These are phyloP conservation scores for Heliconius ismenius DNA, from an alignment of 2,888 invertebrate species.

Conservation along the genomic window DNA sequence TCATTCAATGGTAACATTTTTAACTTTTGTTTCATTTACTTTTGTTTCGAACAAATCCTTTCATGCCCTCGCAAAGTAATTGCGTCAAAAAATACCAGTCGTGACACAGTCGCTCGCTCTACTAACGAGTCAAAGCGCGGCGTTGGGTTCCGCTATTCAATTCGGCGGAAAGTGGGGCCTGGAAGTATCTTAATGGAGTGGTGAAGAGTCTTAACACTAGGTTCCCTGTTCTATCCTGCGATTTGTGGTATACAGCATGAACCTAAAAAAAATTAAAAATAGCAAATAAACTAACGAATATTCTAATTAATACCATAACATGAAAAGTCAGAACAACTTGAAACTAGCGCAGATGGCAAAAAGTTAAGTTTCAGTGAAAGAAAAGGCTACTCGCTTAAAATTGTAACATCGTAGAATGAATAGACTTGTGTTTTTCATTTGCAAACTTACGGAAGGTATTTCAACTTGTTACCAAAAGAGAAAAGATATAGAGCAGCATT, in stretches of 20 bases:
- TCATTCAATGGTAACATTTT: slow-evolving; percentile 14
- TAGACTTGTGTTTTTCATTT: slow-evolving; percentile 25
- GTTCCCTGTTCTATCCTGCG: no score
- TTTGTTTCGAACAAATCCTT: slow-evolving; percentile 11
- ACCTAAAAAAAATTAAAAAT: no score
- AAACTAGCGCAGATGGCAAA: slow-evolving; percentile 21
- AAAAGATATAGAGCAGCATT: slow-evolving; percentile 12
- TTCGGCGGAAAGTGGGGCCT: no score
- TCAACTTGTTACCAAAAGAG: slow-evolving; percentile 18
- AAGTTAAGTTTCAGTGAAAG: slow-evolving; percentile 20
- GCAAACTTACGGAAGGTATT: slow-evolving; percentile 16
- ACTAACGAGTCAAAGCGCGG: no score
- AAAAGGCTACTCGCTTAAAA: slow-evolving; percentile 27
- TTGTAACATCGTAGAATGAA: slow-evolving; percentile 22
- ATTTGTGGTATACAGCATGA: no score
- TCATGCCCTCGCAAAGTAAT: slow-evolving; percentile 11
- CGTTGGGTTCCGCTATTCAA: no score
- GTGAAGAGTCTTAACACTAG: no score
- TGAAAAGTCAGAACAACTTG: background rate
- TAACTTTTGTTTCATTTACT: slow-evolving; percentile 14
- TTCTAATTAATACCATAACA: slow-evolving; percentile 5
- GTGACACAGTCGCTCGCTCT: no score
- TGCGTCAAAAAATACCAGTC: background rate
- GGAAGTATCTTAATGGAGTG: no score
- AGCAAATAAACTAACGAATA: background rate